A percentile compares a stretch with the other conserved stretches of the same genome.
phyloP scores from a whole-genome alignment of 2,797 vertebrate genomes.

The Acanthiza pusilla region DNA sequence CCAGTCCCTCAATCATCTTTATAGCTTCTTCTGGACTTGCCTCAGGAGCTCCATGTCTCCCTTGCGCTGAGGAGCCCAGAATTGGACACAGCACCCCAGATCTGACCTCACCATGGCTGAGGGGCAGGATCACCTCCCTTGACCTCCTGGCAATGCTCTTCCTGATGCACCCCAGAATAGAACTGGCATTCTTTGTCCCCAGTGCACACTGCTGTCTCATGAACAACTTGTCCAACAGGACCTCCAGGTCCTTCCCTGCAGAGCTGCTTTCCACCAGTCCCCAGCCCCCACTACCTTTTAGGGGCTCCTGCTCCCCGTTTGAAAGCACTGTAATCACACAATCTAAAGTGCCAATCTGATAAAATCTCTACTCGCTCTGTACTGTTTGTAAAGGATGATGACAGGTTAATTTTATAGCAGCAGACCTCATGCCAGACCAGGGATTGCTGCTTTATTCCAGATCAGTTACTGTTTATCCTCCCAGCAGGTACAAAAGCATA shows the following conservation, averaged over 20 bases:
- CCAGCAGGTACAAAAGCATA: background rate
- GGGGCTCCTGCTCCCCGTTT: background rate
- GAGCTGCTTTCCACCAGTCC: background rate
- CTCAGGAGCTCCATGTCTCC: background rate
- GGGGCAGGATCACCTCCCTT: fast-evolving
- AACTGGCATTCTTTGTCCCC: background rate
- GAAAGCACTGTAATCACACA: background rate
- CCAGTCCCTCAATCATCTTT: background rate
- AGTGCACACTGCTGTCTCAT: background rate
- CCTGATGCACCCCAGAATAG: background rate
- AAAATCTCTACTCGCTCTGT: background rate
- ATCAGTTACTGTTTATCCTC: background rate
- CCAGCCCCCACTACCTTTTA: background rate
- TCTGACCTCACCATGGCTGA: background rate
- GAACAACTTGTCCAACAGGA: background rate
- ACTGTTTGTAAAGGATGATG: background rate
- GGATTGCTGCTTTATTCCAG: background rate
- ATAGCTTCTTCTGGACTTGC: background rate
- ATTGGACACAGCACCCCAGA: background rate
- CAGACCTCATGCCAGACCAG: background rate
- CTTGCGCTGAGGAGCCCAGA: background rate
- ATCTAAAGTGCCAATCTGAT: background rate
- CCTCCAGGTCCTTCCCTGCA: background rate
- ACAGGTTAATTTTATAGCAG: background rate
- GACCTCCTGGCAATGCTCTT: fast-evolving